These are phyloP conservation scores for Okapia johnstoni DNA, from an alignment of 2,113 vertebrate genomes.

Conservation along the genomic window DNA sequence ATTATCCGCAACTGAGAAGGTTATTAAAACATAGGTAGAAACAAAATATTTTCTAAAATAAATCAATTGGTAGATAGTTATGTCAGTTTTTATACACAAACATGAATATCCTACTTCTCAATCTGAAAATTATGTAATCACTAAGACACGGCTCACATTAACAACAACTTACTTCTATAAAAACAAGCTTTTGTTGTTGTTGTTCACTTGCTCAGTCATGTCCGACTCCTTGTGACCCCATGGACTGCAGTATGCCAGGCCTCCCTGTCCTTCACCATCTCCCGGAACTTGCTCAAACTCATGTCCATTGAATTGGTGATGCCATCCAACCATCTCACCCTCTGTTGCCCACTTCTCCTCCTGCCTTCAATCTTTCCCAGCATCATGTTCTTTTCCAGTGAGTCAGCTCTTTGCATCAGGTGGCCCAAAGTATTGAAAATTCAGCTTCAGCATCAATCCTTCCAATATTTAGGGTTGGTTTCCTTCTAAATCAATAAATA, in stretches of 20 bases:
- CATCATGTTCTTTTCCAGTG: neutral
- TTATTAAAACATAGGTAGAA: neutral
- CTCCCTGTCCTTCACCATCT: neutral
- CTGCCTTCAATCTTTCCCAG: neutral
- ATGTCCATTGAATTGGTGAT: neutral
- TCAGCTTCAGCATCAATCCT: neutral
- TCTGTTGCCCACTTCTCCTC: neutral
- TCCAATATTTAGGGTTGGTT: neutral
- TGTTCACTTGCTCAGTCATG: neutral
- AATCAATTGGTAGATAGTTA: neutral
- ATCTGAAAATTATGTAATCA: neutral
- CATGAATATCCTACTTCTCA: neutral
- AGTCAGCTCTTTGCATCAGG: neutral
- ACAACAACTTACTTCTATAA: neutral
- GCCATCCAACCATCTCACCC: neutral
- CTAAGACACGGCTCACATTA: neutral
- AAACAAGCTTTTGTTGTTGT: neutral
- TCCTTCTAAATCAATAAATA: neutral
- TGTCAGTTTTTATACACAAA: neutral
- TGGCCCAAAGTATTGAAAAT: neutral
- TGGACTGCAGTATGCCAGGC: neutral
- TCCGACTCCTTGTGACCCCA: neutral
- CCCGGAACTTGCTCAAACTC: neutral
- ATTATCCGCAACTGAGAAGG: neutral
- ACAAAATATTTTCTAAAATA: neutral